These are phyloP conservation scores for Zoanthus gigantus DNA, from an alignment of 92 coral and sea anemone genomes.

Conservation along the genomic window DNA sequence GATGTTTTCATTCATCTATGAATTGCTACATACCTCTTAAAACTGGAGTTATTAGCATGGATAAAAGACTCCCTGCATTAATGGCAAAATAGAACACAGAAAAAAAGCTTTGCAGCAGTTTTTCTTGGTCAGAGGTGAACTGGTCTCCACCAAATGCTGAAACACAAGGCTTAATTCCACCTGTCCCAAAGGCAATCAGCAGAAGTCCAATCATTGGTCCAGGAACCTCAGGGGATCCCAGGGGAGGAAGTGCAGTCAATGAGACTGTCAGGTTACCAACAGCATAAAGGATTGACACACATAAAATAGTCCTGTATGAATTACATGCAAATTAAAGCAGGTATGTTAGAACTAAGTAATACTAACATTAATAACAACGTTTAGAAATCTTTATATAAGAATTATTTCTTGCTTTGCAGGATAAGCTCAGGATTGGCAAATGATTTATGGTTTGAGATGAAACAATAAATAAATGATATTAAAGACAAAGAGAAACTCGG, in stretches of 20 bases:
- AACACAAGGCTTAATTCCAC: conserved; percentile 90
- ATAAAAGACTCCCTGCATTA: conserved; percentile 86
- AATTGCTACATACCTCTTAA: conserved; percentile 67
- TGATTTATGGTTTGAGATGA: too few relatives aligned
- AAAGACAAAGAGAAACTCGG: too few relatives aligned
- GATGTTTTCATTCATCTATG: too few relatives aligned
- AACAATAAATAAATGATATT: too few relatives aligned
- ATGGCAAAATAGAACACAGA: conserved; percentile 89
- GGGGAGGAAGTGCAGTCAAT: conserved; percentile 73
- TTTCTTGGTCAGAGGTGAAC: conserved; percentile 76
- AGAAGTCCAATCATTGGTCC: conserved; percentile 88
- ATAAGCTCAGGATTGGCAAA: too few relatives aligned
- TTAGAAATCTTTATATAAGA: too few relatives aligned
- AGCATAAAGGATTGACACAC: conserved; percentile 77
- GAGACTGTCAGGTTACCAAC: conserved; percentile 76
- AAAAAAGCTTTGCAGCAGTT: conserved; percentile 80
- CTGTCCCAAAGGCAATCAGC: conserved; percentile 87
- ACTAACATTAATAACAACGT: too few relatives aligned
- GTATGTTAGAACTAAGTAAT: background rate
- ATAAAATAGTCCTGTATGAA: conserved; percentile 74
- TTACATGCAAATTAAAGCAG: background rate
- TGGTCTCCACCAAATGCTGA: conserved; percentile 92
- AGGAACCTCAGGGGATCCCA: conserved; percentile 77
- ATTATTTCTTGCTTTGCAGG: too few relatives aligned
- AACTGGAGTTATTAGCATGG: conserved; percentile 82